Percentiles rank a stretch among this genome's conserved stretches.
phyloP scores from a whole-genome alignment of 2,888 invertebrate species.

The Geophilus truncorum region DNA sequence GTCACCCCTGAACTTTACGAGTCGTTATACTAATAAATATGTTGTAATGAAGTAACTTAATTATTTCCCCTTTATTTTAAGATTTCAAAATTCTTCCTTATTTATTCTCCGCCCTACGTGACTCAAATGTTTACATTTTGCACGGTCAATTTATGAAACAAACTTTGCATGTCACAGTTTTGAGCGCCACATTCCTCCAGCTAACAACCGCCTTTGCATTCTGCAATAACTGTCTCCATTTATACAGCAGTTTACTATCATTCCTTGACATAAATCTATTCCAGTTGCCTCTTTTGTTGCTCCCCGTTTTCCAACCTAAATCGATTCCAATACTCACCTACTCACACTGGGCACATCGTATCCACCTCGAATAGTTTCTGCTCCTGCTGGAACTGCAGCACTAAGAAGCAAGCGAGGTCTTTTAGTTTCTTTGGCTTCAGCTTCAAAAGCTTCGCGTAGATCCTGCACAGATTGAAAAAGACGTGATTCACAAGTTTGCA shows the following conservation, averaged over 20 bases:
- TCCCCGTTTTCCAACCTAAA: constrained; percentile 13
- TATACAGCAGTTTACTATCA: background rate
- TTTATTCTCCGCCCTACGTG: too few species aligned
- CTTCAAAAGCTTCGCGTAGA: constrained; percentile 85
- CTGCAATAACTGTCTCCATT: constrained; percentile 15
- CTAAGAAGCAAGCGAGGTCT: constrained; percentile 75
- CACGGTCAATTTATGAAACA: background rate
- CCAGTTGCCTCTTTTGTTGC: constrained; percentile 3
- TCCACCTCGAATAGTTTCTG: constrained; percentile 83
- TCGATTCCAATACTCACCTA: constrained; percentile 27
- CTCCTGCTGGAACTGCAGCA: constrained; percentile 89
- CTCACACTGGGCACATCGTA: constrained; percentile 81
- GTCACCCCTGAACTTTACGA: too few species aligned
- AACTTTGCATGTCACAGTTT: background rate
- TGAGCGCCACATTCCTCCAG: background rate
- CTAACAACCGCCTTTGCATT: background rate
- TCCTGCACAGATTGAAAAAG: constrained; percentile 55
- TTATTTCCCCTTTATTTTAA: too few species aligned
- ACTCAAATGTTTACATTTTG: background rate
- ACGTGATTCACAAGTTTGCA: background rate
- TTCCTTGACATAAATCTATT: background rate
- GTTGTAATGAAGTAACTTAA: too few species aligned
- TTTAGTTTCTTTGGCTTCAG: constrained; percentile 84
- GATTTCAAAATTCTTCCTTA: too few species aligned
- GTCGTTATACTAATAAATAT: too few species aligned